A percentile compares a stretch with the other conserved stretches of the same genome.
phyloP scores from a whole-genome alignment of 2,113 vertebrate species.

The Takifugu bimaculatus region DNA sequence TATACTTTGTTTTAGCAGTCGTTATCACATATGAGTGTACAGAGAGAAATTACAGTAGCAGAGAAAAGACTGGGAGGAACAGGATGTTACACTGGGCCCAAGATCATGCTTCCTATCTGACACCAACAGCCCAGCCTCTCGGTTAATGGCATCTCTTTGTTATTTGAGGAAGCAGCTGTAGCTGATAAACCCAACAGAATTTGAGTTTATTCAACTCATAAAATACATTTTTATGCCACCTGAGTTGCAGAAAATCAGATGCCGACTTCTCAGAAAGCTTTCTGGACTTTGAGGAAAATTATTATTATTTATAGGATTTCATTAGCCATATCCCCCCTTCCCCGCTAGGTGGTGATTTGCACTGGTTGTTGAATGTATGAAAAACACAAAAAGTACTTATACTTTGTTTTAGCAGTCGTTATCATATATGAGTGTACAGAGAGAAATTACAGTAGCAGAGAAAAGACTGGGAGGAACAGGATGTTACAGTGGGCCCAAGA shows the following conservation, averaged over 20 bases:
- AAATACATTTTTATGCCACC: no score
- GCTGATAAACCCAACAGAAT: background rate
- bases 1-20: slow-evolving; percentile 11
- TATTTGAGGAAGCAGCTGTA: slow-evolving; percentile 9
- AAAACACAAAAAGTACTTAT: background rate
- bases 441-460: slow-evolving; percentile 20
- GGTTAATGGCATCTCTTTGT: background rate
- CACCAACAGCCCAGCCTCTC: background rate
- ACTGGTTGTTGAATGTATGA: background rate
- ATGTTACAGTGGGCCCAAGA: background rate
- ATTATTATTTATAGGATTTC: no score
- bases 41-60: slow-evolving; percentile 22
- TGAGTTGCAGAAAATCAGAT: no score
- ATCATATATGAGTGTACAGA: slow-evolving; percentile 41
- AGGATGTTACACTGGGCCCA: background rate
- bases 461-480: slow-evolving; percentile 12
- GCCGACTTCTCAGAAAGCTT: no score
- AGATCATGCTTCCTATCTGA: background rate
- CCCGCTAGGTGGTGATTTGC: no score
- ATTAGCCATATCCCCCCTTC: no score
- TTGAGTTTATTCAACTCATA: background rate
- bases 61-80: slow-evolving; percentile 12
- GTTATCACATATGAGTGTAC: slow-evolving; percentile 42
- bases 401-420: slow-evolving; percentile 8
- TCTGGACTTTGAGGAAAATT: no score